Evolutionary conservation across 1,140 invertebrate species (phyloP).

Genomic region (Micrasema longulum): DNA sequence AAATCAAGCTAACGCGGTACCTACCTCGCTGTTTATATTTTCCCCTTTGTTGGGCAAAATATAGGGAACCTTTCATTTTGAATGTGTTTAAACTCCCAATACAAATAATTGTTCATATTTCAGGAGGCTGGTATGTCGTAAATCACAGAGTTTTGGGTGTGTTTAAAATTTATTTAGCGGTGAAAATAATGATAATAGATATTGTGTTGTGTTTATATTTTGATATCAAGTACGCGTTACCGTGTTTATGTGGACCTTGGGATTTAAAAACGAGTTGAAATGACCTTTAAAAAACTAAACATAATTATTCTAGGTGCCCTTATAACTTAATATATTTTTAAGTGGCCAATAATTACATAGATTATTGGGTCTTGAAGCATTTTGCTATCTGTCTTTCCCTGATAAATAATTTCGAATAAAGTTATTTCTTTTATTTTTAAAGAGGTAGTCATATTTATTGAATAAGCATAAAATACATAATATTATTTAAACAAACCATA

Average conservation of each 20-base stretch:
- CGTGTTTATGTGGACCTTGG: constrained; percentile 2
- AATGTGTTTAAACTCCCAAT: constrained; percentile 39
- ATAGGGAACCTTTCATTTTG: constrained; percentile 36
- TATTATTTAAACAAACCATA: no score
- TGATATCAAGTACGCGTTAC: not conserved
- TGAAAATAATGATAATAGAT: constrained; percentile 7
- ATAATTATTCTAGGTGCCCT: no score
- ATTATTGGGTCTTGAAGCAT: no score
- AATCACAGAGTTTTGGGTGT: constrained; percentile 43
- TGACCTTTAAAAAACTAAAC: no score
- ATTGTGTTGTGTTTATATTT: constrained; percentile 3
- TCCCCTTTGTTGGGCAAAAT: constrained; percentile 51
- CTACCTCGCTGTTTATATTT: constrained; percentile 17
- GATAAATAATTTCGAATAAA: no score
- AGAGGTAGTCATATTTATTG: no score
- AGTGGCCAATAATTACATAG: no score
- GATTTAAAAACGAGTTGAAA: not conserved
- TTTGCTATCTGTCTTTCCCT: no score
- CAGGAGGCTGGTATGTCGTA: constrained; percentile 42
- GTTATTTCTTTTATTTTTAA: no score
- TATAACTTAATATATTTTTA: no score
- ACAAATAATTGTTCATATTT: constrained; percentile 26
- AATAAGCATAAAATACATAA: no score
- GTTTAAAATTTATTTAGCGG: constrained; percentile 35
- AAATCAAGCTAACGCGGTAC: constrained; percentile 44